Conservation (phyloP, 1,140 invertebrate genomes). For the Telenomus remus region DNA sequence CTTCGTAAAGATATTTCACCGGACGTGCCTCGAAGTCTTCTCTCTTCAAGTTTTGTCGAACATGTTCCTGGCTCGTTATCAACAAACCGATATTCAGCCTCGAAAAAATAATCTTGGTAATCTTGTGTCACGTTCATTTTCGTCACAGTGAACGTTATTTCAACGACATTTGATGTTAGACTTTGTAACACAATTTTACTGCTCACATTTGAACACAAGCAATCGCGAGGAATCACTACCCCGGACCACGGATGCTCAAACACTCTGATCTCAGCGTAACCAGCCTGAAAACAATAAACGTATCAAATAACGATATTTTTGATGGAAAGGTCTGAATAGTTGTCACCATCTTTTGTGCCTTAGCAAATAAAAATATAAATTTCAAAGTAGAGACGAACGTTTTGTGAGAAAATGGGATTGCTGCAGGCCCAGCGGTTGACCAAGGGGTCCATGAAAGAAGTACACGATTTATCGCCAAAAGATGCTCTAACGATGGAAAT, state of each 20-base stretch:
- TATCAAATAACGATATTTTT: background rate
- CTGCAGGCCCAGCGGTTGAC: slow-evolving; percentile 82
- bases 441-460: slow-evolving; percentile 79
- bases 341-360: too few relatives aligned
- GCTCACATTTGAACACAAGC: slow-evolving; percentile 83
- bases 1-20: slow-evolving; percentile 80
- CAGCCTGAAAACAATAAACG: slow-evolving; percentile 56
- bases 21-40: slow-evolving; percentile 81
- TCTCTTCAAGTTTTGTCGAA: slow-evolving; percentile 77
- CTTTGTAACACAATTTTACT: slow-evolving; percentile 78
- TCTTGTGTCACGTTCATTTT: slow-evolving; percentile 89
- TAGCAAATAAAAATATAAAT: too few relatives aligned
- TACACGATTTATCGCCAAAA: slow-evolving; percentile 82
- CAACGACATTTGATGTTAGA: slow-evolving; percentile 81
- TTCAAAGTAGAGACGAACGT: too few relatives aligned
- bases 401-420: slow-evolving; percentile 36
- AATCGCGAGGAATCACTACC: slow-evolving; percentile 82
- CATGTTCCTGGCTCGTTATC: slow-evolving; percentile 43
- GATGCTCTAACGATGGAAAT: slow-evolving; percentile 80
- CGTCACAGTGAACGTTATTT: slow-evolving; percentile 83
- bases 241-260: slow-evolving; percentile 85
- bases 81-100: slow-evolving; percentile 85
- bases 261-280: slow-evolving; percentile 81
- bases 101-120: slow-evolving; percentile 87
- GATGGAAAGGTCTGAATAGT: too few relatives aligned